Evolutionary conservation across 2,888 invertebrate genomes (phyloP).

Genomic region (Eupithecia pulchellata): DNA sequence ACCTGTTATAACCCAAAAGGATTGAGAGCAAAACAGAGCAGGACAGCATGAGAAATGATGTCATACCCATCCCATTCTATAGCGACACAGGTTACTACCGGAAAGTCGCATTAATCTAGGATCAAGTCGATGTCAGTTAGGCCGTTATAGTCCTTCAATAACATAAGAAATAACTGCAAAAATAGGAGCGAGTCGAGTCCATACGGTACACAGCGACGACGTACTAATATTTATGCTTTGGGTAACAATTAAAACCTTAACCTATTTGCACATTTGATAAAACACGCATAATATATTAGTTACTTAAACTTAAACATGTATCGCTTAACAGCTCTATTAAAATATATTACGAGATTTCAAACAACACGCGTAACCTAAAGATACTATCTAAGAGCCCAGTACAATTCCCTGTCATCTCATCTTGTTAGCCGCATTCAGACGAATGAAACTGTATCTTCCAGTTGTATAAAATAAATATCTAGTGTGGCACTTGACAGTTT

Average conservation of each 20-base stretch:
- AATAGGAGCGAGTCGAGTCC: slow-evolving; percentile 44
- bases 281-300: slow-evolving; percentile 70
- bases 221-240: slow-evolving; percentile 72
- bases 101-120: slow-evolving; percentile 36
- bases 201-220: slow-evolving; percentile 58
- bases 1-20: neutral
- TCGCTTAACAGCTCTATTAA: slow-evolving; percentile 67
- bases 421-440: slow-evolving; percentile 50
- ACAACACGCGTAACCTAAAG: slow-evolving; percentile 79
- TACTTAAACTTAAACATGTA: slow-evolving; percentile 68
- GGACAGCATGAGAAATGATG: too few relatives aligned
- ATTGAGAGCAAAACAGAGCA: neutral
- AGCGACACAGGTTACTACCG: neutral
- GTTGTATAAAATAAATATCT: slow-evolving; percentile 73
- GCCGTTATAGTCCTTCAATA: slow-evolving; percentile 43
- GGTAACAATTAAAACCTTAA: slow-evolving; percentile 80
- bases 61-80: neutral
- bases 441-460: slow-evolving; percentile 39
- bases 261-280: slow-evolving; percentile 80
- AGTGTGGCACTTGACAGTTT: slow-evolving; percentile 76
- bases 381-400: slow-evolving; percentile 74
- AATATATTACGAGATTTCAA: slow-evolving; percentile 85
- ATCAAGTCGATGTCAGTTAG: slow-evolving; percentile 52
- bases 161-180: slow-evolving; percentile 25
- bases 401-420: slow-evolving; percentile 72